Evolutionary conservation across 2,888 invertebrate genomes (phyloP).

Genomic region (Rhamphomyia laevipes): DNA sequence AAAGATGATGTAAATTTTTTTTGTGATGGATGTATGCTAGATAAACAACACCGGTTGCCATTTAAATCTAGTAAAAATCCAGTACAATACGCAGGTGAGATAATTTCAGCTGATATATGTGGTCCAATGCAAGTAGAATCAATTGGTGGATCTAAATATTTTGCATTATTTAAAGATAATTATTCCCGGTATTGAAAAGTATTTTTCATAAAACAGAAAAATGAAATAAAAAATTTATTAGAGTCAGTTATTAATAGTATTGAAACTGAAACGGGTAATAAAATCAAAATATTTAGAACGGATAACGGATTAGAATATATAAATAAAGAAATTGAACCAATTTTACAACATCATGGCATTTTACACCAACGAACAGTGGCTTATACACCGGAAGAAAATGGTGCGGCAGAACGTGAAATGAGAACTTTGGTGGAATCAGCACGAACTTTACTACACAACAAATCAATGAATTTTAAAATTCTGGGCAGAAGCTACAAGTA

Average conservation of each 20-base stretch:
- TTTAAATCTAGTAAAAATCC: too few species aligned
- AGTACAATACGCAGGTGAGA: too few species aligned
- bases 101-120: too few species aligned
- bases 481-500: slow-evolving; percentile 27
- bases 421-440: background rate
- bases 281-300: background rate
- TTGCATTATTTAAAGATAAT: too few species aligned
- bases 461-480: slow-evolving; percentile 15
- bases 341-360: background rate
- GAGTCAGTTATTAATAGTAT: background rate
- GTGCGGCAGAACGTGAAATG: background rate
- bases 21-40: too few species aligned
- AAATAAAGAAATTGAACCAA: background rate
- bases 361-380: background rate
- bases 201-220: too few species aligned
- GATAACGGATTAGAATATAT: slow-evolving; percentile 2
- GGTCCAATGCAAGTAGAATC: too few species aligned
- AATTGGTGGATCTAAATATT: too few species aligned
- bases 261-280: background rate
- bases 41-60: too few species aligned
- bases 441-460: slow-evolving; percentile 10
- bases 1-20: too few species aligned
- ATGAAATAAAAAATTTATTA: too few species aligned
- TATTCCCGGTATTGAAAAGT: too few species aligned
- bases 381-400: slow-evolving; percentile 1